These are phyloP conservation scores for Urosaurus nigricauda DNA, from an alignment of 2,797 vertebrate genomes.

Conservation along the genomic window DNA sequence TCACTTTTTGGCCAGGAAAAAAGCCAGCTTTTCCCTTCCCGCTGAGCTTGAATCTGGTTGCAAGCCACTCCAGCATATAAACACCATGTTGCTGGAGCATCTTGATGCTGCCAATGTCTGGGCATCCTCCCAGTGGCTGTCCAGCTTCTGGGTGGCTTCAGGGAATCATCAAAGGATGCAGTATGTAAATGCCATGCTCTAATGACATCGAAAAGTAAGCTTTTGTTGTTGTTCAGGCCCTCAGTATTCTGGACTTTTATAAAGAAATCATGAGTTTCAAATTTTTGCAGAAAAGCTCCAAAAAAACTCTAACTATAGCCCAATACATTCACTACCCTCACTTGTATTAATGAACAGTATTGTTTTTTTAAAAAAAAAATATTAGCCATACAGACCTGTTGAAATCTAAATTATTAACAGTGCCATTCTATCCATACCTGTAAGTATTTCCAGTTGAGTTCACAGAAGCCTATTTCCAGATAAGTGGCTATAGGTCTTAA, in stretches of 20 bases:
- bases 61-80: too few species aligned
- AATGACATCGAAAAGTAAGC: too few species aligned
- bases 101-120: too few species aligned
- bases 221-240: neutral
- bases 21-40: too few species aligned
- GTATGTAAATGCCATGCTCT: too few species aligned
- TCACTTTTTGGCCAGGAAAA: too few species aligned
- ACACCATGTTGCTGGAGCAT: too few species aligned
- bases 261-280: neutral
- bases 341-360: neutral
- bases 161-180: too few species aligned
- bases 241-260: neutral
- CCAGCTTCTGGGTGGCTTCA: too few species aligned
- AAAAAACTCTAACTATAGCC: neutral
- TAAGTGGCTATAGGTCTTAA: neutral
- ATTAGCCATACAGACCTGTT: too few species aligned
- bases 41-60: too few species aligned
- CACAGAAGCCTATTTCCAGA: neutral
- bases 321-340: neutral
- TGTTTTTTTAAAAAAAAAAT: neutral
- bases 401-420: neutral
- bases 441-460: neutral
- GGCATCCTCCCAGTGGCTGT: too few species aligned
- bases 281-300: neutral
- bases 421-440: neutral